These are phyloP conservation scores for Zaprionus inermis DNA, from an alignment of 1,140 invertebrate genomes.

Conservation along the genomic window DNA sequence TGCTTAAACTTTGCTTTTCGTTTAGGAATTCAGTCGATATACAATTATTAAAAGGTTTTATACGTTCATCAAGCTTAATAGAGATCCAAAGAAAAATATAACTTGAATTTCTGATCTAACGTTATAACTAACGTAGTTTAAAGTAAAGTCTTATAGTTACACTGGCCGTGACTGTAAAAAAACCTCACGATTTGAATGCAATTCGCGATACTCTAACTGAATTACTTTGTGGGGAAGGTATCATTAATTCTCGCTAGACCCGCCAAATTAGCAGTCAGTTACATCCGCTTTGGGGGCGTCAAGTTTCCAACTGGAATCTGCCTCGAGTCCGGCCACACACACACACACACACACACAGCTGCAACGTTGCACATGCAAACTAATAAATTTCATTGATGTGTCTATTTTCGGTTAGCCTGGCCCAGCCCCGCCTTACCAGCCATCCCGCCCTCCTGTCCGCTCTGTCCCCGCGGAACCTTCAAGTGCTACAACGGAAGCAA, in stretches of 20 bases:
- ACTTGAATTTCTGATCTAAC: too few species aligned
- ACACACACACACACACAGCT: constrained; percentile 55
- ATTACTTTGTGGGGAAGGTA: constrained; percentile 33
- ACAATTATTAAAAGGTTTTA: too few species aligned
- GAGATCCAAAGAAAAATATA: too few species aligned
- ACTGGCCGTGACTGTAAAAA: background rate
- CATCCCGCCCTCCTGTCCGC: background rate
- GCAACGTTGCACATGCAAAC: constrained; percentile 79
- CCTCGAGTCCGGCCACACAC: constrained; percentile 56
- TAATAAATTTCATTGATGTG: constrained; percentile 84
- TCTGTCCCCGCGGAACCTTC: constrained; percentile 14
- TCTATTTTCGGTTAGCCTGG: constrained; percentile 68
- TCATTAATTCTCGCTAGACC: constrained; percentile 51
- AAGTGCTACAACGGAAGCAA: constrained; percentile 83
- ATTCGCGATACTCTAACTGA: constrained; percentile 7
- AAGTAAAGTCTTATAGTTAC: background rate
- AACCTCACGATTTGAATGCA: constrained; percentile 3
- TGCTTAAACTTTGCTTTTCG: too few species aligned
- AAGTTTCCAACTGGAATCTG: constrained; percentile 49
- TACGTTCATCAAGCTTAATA: too few species aligned
- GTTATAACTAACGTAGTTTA: too few species aligned
- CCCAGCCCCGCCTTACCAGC: background rate
- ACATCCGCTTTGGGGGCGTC: constrained; percentile 56
- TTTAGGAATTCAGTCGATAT: too few species aligned
- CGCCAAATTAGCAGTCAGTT: constrained; percentile 71